These are phyloP conservation scores for Magallana nippona DNA, from an alignment of 2,888 invertebrate species.

Conservation along the genomic window DNA sequence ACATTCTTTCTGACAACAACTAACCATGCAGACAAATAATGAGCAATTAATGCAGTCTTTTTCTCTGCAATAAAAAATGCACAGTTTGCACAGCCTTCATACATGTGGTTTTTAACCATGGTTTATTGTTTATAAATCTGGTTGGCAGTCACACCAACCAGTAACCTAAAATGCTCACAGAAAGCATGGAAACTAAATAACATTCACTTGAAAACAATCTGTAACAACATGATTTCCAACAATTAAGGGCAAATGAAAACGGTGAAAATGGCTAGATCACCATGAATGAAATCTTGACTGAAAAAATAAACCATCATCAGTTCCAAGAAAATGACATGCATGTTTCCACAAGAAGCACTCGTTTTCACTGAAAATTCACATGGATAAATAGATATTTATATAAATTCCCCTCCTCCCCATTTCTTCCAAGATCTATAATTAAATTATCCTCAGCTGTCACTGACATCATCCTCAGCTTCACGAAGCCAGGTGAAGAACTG, in stretches of 20 bases:
- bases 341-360: background rate
- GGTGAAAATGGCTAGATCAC: background rate
- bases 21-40: background rate
- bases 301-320: background rate
- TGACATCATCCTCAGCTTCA: slow-evolving; percentile 72
- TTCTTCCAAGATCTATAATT: slow-evolving; percentile 20
- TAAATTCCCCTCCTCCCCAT: slow-evolving; percentile 35
- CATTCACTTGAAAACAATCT: slow-evolving; percentile 33
- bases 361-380: slow-evolving; percentile 21
- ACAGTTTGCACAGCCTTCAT: slow-evolving; percentile 13
- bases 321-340: slow-evolving; percentile 10
- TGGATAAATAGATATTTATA: slow-evolving; percentile 22
- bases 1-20: slow-evolving; percentile 10
- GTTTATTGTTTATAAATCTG: slow-evolving; percentile 6
- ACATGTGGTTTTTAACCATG: slow-evolving; percentile 20
- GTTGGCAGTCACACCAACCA: slow-evolving; percentile 29
- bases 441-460: slow-evolving; percentile 60
- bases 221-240: slow-evolving; percentile 26
- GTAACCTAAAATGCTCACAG: slow-evolving; percentile 16
- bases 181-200: slow-evolving; percentile 10
- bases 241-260: background rate
- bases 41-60: slow-evolving; percentile 26
- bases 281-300: background rate
- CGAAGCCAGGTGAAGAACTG: slow-evolving; percentile 81
- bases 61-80: slow-evolving; percentile 16